Evolutionary conservation across 2,113 vertebrate genomes (phyloP).

Genomic region (Cheilinus undulatus): DNA sequence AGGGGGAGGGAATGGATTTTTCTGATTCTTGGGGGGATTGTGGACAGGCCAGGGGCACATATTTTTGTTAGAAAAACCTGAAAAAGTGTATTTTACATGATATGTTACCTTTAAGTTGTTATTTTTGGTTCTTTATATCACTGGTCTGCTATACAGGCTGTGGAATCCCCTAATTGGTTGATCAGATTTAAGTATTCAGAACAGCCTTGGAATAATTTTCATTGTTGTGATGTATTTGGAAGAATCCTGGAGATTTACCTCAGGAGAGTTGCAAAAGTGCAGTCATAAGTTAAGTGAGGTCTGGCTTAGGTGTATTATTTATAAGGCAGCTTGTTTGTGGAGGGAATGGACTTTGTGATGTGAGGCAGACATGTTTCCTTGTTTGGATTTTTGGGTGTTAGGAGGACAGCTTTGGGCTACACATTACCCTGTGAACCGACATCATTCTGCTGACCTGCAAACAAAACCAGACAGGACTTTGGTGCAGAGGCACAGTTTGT

Average conservation of each 20-base stretch:
- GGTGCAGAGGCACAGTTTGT: neutral
- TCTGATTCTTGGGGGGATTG: no score
- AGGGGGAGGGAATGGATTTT: no score
- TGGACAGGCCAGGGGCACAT: no score
- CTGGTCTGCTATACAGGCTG: no score
- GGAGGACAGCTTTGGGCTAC: constrained; percentile 37
- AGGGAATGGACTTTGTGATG: constrained; percentile 39
- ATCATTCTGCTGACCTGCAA: constrained; percentile 30
- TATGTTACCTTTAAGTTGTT: no score
- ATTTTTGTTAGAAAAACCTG: no score
- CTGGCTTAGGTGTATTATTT: constrained; percentile 59
- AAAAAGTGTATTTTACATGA: no score
- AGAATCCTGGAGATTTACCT: constrained; percentile 62
- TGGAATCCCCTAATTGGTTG: neutral
- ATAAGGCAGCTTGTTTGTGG: constrained; percentile 36
- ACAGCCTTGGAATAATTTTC: neutral
- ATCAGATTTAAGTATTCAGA: neutral
- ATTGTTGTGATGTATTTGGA: constrained; percentile 12
- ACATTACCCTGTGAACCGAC: constrained; percentile 34
- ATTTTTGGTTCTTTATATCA: neutral
- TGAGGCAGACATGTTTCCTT: constrained; percentile 44
- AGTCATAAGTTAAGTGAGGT: constrained; percentile 55
- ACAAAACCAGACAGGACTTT: constrained; percentile 22
- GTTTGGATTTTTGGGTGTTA: constrained; percentile 28
- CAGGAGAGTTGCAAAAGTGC: constrained; percentile 55